Percentiles rank a stretch among this genome's conserved stretches.
These are phyloP conservation scores for Pycnomerus fuliginosus DNA, from an alignment of 2,888 invertebrate genomes.

Conservation along the genomic window DNA sequence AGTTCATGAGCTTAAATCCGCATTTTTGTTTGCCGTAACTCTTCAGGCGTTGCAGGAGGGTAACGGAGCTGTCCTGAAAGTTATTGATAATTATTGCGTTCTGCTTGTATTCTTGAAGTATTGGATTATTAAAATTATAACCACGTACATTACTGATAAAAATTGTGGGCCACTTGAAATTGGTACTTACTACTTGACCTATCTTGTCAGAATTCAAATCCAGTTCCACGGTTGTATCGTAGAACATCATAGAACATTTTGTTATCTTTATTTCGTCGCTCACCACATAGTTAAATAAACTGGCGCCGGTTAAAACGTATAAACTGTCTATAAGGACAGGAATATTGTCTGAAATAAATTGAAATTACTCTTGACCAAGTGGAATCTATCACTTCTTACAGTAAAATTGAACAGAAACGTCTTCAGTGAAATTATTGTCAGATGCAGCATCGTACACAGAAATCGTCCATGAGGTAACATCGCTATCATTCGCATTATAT, in stretches of 20 bases:
- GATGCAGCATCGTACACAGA: conserved; percentile 1
- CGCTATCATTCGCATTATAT: background rate
- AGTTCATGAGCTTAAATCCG: conserved; percentile 4
- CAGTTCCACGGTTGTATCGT: conserved; percentile 1
- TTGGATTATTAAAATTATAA: background rate
- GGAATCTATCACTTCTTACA: conserved; percentile 4
- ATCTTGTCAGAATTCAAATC: background rate
- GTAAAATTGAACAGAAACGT: background rate
- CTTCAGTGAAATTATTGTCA: conserved; percentile 1
- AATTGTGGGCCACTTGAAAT: background rate
- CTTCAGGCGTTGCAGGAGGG: background rate
- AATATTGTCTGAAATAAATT: conserved; percentile 3
- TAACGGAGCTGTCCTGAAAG: background rate
- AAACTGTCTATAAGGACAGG: background rate
- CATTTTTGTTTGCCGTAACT: conserved; percentile 5
- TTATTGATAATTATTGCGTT: background rate
- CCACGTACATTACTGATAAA: background rate
- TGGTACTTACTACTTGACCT: conserved; percentile 1
- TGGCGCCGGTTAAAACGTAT: background rate
- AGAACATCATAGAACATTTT: conserved; percentile 4
- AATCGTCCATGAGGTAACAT: conserved; percentile 2
- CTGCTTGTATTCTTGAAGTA: background rate
- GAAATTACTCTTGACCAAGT: background rate
- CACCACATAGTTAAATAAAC: conserved; percentile 1
- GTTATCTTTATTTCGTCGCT: background rate